These are phyloP conservation scores for Archips xylosteana DNA, from an alignment of 2,888 invertebrate genomes.

Conservation along the genomic window DNA sequence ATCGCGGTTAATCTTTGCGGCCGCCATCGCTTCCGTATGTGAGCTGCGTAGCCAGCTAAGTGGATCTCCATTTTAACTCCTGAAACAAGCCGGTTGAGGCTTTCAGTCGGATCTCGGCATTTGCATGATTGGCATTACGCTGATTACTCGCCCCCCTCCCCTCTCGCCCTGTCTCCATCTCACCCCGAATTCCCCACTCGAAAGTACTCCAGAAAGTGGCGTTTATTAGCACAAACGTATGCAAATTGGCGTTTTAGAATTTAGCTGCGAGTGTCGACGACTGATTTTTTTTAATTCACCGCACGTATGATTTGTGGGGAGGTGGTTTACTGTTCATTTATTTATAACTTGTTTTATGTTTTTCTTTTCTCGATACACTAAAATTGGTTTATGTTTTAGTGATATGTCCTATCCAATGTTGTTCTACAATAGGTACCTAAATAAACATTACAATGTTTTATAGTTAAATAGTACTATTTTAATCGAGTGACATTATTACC, in stretches of 20 bases:
- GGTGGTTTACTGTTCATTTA: constrained; percentile 2
- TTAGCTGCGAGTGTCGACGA: constrained; percentile 46
- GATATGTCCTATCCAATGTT: not conserved
- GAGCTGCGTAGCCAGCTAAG: constrained; percentile 82
- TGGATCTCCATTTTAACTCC: constrained; percentile 86
- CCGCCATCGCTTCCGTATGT: constrained; percentile 81
- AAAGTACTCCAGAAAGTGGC: constrained; percentile 62
- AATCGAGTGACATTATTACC: too few species aligned
- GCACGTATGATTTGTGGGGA: not conserved
- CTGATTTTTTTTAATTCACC: constrained; percentile 21
- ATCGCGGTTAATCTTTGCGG: constrained; percentile 26
- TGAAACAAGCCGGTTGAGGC: constrained; percentile 85
- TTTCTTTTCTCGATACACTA: not conserved
- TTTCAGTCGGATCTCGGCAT: constrained; percentile 84
- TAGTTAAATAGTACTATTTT: too few species aligned
- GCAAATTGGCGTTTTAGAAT: constrained; percentile 75
- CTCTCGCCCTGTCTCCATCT: constrained; percentile 46
- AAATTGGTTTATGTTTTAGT: not conserved
- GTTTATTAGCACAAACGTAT: constrained; percentile 67
- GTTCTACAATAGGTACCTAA: too few species aligned
- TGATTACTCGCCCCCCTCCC: constrained; percentile 70
- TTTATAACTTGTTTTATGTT: not conserved
- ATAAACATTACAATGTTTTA: too few species aligned
- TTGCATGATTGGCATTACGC: constrained; percentile 85
- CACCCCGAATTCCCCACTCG: constrained; percentile 45